phyloP scores from a whole-genome alignment of 2,888 invertebrate species.

The Amaurobius ferox region DNA sequence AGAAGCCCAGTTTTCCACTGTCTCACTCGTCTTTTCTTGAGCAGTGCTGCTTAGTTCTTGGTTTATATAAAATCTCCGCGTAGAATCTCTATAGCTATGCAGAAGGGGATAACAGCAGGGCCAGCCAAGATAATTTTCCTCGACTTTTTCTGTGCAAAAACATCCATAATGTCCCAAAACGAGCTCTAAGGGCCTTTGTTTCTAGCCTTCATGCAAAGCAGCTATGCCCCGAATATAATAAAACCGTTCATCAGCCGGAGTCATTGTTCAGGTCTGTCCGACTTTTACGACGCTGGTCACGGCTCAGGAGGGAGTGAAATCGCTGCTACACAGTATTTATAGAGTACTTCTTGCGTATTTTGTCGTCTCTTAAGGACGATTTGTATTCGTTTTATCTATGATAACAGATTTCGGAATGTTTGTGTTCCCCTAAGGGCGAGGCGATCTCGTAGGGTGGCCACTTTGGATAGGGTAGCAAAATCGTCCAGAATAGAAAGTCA shows the following conservation, averaged over 20 bases:
- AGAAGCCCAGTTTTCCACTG: too few species aligned
- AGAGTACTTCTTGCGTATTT: constrained; percentile 27
- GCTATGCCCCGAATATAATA: constrained; percentile 30
- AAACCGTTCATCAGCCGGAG: constrained; percentile 21
- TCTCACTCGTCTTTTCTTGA: too few species aligned
- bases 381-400: constrained; percentile 28
- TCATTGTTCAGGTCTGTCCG: constrained; percentile 14
- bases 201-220: constrained; percentile 20
- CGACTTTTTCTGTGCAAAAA: not conserved
- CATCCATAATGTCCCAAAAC: constrained; percentile 18
- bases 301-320: constrained; percentile 21
- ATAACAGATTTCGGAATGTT: too few species aligned
- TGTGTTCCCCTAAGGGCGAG: too few species aligned
- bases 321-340: constrained; percentile 36
- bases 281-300: constrained; percentile 19
- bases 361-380: constrained; percentile 6
- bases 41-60: too few species aligned
- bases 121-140: not conserved
- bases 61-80: too few species aligned
- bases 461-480: too few species aligned
- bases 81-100: too few species aligned
- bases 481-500: too few species aligned
- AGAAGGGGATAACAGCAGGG: not conserved
- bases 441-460: too few species aligned
- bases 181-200: constrained; percentile 14